phyloP scores from a whole-genome alignment of 1,140 invertebrate species.

The Melipona quadrifasciata region DNA sequence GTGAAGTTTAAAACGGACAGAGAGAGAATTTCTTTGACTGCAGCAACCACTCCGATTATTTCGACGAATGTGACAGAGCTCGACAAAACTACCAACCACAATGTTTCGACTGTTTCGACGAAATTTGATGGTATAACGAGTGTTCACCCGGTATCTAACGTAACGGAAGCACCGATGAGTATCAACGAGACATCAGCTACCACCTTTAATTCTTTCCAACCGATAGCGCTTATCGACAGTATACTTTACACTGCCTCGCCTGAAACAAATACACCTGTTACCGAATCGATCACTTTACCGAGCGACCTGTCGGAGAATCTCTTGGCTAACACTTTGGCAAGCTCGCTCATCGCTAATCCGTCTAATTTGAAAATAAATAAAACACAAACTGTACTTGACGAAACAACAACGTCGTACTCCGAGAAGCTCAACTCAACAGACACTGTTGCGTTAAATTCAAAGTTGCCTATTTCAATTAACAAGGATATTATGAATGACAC shows the following conservation, averaged over 20 bases:
- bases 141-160: background rate
- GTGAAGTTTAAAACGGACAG: background rate
- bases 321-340: conserved; percentile 22
- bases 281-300: background rate
- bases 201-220: background rate
- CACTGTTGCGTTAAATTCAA: background rate
- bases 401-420: no score
- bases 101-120: no score
- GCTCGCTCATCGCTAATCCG: background rate
- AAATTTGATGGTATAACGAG: background rate
- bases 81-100: background rate
- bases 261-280: background rate
- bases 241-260: conserved; percentile 16
- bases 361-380: background rate
- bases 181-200: background rate
- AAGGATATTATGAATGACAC: no score
- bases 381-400: background rate
- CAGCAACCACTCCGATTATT: background rate
- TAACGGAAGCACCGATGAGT: background rate
- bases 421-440: background rate
- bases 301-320: background rate
- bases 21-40: background rate
- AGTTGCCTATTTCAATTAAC: background rate
- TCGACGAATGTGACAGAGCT: no score
- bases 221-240: background rate